These are phyloP conservation scores for Drosophila phalerata DNA, from an alignment of 2,888 invertebrate species.

Conservation along the genomic window DNA sequence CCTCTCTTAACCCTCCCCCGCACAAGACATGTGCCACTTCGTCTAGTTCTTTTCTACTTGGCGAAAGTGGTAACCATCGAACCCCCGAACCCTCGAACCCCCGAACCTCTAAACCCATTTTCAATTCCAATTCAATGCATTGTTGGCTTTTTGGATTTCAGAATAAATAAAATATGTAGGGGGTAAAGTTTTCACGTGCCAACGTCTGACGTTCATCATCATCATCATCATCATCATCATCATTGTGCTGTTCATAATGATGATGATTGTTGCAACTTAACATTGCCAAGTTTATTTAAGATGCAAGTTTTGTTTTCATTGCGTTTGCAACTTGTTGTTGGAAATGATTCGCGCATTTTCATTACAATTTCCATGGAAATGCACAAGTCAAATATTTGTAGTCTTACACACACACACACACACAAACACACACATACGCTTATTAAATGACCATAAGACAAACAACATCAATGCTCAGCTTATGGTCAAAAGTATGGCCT, in stretches of 20 bases:
- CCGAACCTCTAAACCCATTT: constrained; percentile 34
- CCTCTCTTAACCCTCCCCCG: not conserved
- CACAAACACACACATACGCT: not conserved
- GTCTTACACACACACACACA: constrained; percentile 7
- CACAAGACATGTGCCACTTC: constrained; percentile 24
- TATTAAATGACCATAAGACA: constrained; percentile 23
- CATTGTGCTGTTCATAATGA: not conserved
- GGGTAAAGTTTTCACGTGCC: constrained; percentile 9
- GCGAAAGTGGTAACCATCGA: not conserved
- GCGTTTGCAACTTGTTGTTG: constrained; percentile 36
- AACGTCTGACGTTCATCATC: constrained; percentile 1
- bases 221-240: not conserved
- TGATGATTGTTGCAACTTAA: constrained; percentile 17
- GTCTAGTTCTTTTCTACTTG: not conserved
- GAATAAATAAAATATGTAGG: constrained; percentile 40
- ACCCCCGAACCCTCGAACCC: not conserved
- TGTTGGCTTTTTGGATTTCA: constrained; percentile 35
- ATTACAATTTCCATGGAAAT: constrained; percentile 45
- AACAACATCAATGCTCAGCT: constrained; percentile 29
- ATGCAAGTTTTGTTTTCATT: constrained; percentile 22
- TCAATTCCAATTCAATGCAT: constrained; percentile 40
- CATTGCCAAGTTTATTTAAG: constrained; percentile 26
- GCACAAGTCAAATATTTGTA: constrained; percentile 48
- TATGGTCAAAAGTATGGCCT: constrained; percentile 11
- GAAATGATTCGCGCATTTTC: constrained; percentile 16